Percentiles rank a stretch among this genome's conserved stretches.
phyloP scores from a whole-genome alignment of 92 coral and sea anemone genomes.

The Epizoanthus stellaris region DNA sequence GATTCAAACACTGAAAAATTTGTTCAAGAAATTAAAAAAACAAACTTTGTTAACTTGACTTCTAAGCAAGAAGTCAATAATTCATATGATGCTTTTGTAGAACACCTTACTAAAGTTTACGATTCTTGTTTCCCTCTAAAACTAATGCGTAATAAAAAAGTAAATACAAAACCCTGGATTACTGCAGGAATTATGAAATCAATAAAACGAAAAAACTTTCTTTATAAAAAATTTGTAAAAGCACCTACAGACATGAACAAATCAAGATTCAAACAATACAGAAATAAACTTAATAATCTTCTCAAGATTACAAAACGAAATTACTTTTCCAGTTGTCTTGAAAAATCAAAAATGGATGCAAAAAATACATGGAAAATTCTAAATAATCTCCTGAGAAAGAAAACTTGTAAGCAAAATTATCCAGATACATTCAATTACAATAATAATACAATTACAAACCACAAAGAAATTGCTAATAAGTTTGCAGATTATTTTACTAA shows the following conservation, averaged over 20 bases:
- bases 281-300: conserved; percentile 20
- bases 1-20: too few relatives aligned
- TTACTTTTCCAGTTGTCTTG: neutral
- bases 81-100: conserved; percentile 10
- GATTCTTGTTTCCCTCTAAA: conserved; percentile 27
- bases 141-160: neutral
- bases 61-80: too few relatives aligned
- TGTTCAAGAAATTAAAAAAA: too few relatives aligned
- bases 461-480: conserved; percentile 10
- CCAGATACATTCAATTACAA: conserved; percentile 11
- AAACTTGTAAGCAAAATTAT: neutral
- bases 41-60: too few relatives aligned
- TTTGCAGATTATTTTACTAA: conserved; percentile 31
- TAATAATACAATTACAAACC: neutral
- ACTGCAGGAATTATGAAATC: conserved; percentile 3
- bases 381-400: conserved; percentile 13
- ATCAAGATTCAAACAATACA: conserved; percentile 19
- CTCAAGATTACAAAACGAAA: conserved; percentile 18
- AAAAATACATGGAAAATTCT: conserved; percentile 18
- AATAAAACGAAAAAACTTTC: conserved; percentile 6
- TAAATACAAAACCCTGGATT: conserved; percentile 1
- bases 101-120: conserved; percentile 9
- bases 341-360: too few relatives aligned
- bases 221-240: conserved; percentile 4
- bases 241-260: conserved; percentile 5